phyloP scores from a whole-genome alignment of 2,113 vertebrate genomes.

The Proteles cristata region DNA sequence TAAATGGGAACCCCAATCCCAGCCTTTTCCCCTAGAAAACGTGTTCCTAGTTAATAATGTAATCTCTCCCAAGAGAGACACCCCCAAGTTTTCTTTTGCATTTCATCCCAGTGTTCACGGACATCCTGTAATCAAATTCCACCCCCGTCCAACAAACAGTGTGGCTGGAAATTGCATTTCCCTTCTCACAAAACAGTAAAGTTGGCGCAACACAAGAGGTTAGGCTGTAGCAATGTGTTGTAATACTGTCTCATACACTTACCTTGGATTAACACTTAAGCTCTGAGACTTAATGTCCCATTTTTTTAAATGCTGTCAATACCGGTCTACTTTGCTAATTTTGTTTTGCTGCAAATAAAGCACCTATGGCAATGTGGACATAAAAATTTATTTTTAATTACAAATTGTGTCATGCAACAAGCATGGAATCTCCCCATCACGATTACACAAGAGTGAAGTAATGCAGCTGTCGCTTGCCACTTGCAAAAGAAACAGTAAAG shows the following conservation, averaged over 20 bases:
- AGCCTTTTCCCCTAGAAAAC: background rate
- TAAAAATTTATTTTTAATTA: slow-evolving; percentile 31
- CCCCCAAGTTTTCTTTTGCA: background rate
- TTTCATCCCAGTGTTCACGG: background rate
- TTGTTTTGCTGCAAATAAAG: background rate
- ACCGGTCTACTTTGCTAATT: background rate
- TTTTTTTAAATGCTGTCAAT: background rate
- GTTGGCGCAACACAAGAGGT: background rate
- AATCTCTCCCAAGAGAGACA: background rate
- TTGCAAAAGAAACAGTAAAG: background rate
- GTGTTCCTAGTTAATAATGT: background rate
- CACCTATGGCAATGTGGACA: background rate
- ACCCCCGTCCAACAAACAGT: background rate
- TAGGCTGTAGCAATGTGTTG: background rate
- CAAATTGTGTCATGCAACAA: background rate
- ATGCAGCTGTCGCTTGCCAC: background rate
- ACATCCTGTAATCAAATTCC: background rate
- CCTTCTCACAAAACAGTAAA: background rate
- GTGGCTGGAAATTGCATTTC: background rate
- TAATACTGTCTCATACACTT: background rate
- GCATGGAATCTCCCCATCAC: background rate
- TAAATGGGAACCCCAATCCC: background rate
- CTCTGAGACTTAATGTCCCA: background rate
- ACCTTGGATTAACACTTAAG: background rate
- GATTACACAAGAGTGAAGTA: background rate